Conservation (phyloP, 2,888 invertebrate species). For the Ophion obscuratus region DNA sequence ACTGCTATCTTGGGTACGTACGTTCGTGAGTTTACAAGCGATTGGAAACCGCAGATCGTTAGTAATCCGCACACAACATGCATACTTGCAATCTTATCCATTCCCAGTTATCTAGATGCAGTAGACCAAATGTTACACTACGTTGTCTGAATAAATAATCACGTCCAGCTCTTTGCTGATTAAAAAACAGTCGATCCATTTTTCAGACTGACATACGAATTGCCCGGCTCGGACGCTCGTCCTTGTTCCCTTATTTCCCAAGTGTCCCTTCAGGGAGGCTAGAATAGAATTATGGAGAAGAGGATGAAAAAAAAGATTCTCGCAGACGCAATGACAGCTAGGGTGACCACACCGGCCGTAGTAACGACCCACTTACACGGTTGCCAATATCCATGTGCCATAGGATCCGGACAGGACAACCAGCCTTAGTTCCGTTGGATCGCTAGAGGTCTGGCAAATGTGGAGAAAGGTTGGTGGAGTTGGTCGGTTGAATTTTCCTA, state of each 20-base stretch:
- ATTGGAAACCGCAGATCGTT: neutral
- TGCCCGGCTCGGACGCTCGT: constrained; percentile 6
- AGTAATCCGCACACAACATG: neutral
- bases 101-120: neutral
- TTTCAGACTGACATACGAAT: constrained; percentile 25
- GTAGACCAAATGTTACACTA: neutral
- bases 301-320: constrained; percentile 36
- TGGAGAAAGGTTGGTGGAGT: constrained; percentile 48
- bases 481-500: constrained; percentile 30
- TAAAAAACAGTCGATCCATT: constrained; percentile 8
- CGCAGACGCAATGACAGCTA: constrained; percentile 41
- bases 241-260: constrained; percentile 8
- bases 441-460: constrained; percentile 54
- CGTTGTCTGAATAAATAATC: neutral
- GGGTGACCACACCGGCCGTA: constrained; percentile 46
- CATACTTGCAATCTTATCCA: neutral
- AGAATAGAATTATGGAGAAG: constrained; percentile 40
- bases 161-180: neutral
- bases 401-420: constrained; percentile 53
- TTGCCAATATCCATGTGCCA: constrained; percentile 39
- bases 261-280: constrained; percentile 8
- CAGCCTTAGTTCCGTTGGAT: constrained; percentile 62
- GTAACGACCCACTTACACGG: constrained; percentile 55
- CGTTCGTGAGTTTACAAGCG: neutral
- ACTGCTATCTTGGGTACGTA: too few relatives aligned